Evolutionary conservation across 2,888 invertebrate genomes (phyloP).

Genomic region (Diogma glabrata): DNA sequence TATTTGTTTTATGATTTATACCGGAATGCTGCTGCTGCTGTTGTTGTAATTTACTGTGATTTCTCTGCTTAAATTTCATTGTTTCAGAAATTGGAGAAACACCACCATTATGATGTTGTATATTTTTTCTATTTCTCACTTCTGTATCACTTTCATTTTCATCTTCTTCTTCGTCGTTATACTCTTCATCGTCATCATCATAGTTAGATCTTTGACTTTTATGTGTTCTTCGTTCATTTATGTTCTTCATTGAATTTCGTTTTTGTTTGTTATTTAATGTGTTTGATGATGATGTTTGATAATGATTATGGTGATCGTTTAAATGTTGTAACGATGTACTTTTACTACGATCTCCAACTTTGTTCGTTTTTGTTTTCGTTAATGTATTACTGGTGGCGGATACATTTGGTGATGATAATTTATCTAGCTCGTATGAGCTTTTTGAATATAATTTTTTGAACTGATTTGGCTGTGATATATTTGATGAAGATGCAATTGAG

Average conservation of each 20-base stretch:
- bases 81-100: constrained; percentile 3
- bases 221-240: too few species aligned
- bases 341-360: constrained; percentile 7
- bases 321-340: constrained; percentile 35
- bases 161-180: constrained; percentile 13
- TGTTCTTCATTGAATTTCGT: too few species aligned
- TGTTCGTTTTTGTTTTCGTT: constrained; percentile 22
- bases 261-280: too few species aligned
- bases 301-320: neutral
- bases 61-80: constrained; percentile 6
- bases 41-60: neutral
- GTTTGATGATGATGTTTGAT: too few species aligned
- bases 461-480: constrained; percentile 20
- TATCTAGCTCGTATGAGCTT: constrained; percentile 34
- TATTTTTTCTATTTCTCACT: constrained; percentile 5
- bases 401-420: constrained; percentile 18
- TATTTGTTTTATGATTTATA: neutral
- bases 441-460: constrained; percentile 34
- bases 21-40: neutral
- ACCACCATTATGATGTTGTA: constrained; percentile 13
- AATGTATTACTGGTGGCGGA: constrained; percentile 15
- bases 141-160: constrained; percentile 8
- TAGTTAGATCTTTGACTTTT: neutral
- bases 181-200: neutral
- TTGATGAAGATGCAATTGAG: neutral